Conservation (phyloP, 1,140 invertebrate genomes). For the Panulirus ornatus region DNA sequence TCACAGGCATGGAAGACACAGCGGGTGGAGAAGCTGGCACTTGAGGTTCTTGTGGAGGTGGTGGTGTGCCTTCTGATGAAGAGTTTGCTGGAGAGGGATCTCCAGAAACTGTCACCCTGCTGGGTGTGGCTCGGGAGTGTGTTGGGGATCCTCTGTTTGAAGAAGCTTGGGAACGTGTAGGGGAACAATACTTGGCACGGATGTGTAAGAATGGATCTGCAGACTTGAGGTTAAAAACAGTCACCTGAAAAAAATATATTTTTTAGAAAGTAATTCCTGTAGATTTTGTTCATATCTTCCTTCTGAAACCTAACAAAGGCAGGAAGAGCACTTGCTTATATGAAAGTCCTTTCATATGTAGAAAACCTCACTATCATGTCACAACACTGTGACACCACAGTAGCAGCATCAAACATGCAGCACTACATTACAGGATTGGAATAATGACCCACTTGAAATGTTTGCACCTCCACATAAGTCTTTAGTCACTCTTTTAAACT, state of each 20-base stretch:
- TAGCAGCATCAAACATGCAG: too few species aligned
- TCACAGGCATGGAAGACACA: constrained; percentile 70
- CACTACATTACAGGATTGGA: too few species aligned
- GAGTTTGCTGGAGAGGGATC: constrained; percentile 50
- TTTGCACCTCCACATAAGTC: too few species aligned
- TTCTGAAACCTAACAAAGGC: too few species aligned
- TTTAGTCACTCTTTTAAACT: too few species aligned
- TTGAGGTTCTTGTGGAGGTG: constrained; percentile 57
- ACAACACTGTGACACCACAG: too few species aligned
- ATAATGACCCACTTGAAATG: too few species aligned
- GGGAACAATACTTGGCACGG: constrained; percentile 85
- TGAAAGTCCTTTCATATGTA: too few species aligned
- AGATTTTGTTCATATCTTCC: too few species aligned
- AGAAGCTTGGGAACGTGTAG: constrained; percentile 77
- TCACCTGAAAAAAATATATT: constrained; percentile 79
- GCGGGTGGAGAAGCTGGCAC: constrained; percentile 68
- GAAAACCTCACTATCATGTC: too few species aligned
- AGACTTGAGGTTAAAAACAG: constrained; percentile 77
- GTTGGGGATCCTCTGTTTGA: constrained; percentile 62
- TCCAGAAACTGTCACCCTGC: constrained; percentile 61
- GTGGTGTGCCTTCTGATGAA: constrained; percentile 67
- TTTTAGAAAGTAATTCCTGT: too few species aligned
- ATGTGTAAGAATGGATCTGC: constrained; percentile 84
- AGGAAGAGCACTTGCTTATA: too few species aligned
- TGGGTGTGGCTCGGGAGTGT: constrained; percentile 64